Evolutionary conservation across 2,888 invertebrate species (phyloP), one percentile per base, ranked within the genome.

Genomic region (Brachylomia viminalis): DNA sequence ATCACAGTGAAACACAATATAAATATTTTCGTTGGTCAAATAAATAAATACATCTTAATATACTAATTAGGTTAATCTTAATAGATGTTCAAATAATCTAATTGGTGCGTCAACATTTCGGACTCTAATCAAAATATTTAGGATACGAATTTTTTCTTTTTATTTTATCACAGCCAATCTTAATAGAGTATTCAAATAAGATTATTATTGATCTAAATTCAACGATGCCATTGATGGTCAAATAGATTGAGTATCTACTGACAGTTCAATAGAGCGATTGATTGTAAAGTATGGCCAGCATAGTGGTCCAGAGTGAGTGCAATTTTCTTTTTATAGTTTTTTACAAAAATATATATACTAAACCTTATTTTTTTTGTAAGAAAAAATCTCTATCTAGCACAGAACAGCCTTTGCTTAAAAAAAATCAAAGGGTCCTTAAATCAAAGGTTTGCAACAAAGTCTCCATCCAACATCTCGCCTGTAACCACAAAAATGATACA

Each of bases 201-300:
- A 56, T 65, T 47, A 75, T 56, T 38, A 42, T 58, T 30, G 30
- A 58, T 17, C 47, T 67, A 30, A 58, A 33, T 78, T 78, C 49
- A 67, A 15, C 20, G 30, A 38, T 49, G 20, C 42, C 38, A 30
- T 42, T 78, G 58, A 68, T 76, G n/a, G 11, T 67, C 20, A 49
- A 68, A 68, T 58, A 49, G 30, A 78, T 77, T 78, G 58, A 42
- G 30, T 33, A n/a, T n/a, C n/a, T n/a, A 78, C 13, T 49, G 49
- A 68, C 68, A 30, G 42, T 49, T 17, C 68, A 68, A 58, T 49
- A 33, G n/a, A 59, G 13, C 20, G 33, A 33, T 76, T 75, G 33
- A 27, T 23, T 45, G 42, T 62, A 27, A 73, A 58, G 49, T 45
- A 62, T 45, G 52, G 27, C 76, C 20, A 52, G 59, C 74, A 52